Evolutionary conservation across 2,113 vertebrate species (phyloP).

Genomic region (Cyanistes caeruleus): DNA sequence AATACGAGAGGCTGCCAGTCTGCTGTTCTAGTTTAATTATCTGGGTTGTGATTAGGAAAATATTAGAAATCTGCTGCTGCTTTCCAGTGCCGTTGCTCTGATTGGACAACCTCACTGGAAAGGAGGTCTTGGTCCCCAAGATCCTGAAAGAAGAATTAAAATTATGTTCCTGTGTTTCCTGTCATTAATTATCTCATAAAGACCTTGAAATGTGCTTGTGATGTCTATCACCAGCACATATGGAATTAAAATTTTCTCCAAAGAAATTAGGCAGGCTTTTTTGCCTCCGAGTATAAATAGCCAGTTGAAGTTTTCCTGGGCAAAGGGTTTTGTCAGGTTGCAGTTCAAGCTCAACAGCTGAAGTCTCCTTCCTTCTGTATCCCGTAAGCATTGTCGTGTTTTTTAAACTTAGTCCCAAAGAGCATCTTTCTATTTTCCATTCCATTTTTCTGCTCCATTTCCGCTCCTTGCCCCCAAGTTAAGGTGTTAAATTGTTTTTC

Average conservation of each 20-base stretch:
- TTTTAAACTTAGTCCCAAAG: background rate
- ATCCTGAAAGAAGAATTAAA: constrained; percentile 46
- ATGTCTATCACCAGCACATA: background rate
- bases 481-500: constrained; percentile 38
- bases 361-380: background rate
- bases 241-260: background rate
- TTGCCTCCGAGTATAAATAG: background rate
- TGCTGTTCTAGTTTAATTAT: constrained; percentile 44
- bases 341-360: background rate
- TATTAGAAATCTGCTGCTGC: background rate
- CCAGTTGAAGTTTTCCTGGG: background rate
- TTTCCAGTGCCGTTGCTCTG: background rate
- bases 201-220: constrained; percentile 10
- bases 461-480: background rate
- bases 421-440: background rate
- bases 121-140: constrained; percentile 22
- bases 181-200: constrained; percentile 19
- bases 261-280: background rate
- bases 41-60: constrained; percentile 50
- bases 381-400: rapidly evolving
- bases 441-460: constrained; percentile 13
- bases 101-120: background rate
- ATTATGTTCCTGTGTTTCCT: background rate
- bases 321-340: background rate
- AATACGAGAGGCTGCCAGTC: constrained; percentile 27